A percentile compares a stretch with the other conserved stretches of the same genome.
Evolutionary conservation across 1,140 invertebrate genomes (phyloP).

Genomic region (Panulirus ornatus): DNA sequence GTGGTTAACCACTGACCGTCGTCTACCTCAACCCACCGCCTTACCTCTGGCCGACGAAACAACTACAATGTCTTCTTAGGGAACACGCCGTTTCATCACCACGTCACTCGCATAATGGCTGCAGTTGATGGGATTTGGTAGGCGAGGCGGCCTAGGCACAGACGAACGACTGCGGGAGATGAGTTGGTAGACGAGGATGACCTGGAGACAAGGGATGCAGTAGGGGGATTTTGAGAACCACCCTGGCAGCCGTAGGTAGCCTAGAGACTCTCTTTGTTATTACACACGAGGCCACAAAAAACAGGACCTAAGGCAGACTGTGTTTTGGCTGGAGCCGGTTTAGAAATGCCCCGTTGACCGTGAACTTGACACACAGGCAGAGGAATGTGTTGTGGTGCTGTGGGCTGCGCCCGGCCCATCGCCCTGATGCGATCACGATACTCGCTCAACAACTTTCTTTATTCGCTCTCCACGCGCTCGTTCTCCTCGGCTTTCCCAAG

Average conservation of each 20-base stretch:
- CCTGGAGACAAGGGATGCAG: too few species aligned
- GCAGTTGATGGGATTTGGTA: too few species aligned
- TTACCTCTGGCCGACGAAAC: background rate
- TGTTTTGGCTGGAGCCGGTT: constrained; percentile 8
- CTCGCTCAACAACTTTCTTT: background rate
- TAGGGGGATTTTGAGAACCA: too few species aligned
- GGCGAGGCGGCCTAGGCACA: too few species aligned
- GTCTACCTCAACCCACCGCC: background rate
- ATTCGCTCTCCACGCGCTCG: background rate
- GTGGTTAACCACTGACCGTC: background rate
- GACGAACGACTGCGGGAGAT: background rate
- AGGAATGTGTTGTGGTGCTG: background rate
- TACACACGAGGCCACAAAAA: background rate
- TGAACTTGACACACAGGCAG: constrained; percentile 13
- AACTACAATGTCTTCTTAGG: background rate
- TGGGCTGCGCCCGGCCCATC: background rate
- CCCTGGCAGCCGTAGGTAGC: background rate
- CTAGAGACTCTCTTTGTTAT: background rate
- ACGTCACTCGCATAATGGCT: too few species aligned
- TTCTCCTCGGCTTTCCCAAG: too few species aligned
- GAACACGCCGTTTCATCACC: background rate
- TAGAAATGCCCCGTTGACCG: constrained; percentile 13
- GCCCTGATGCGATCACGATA: background rate
- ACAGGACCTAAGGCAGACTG: background rate
- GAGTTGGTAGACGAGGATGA: too few species aligned